These are phyloP conservation scores for Odocoileus hemionus DNA, from an alignment of 2,113 vertebrate genomes.

Conservation along the genomic window DNA sequence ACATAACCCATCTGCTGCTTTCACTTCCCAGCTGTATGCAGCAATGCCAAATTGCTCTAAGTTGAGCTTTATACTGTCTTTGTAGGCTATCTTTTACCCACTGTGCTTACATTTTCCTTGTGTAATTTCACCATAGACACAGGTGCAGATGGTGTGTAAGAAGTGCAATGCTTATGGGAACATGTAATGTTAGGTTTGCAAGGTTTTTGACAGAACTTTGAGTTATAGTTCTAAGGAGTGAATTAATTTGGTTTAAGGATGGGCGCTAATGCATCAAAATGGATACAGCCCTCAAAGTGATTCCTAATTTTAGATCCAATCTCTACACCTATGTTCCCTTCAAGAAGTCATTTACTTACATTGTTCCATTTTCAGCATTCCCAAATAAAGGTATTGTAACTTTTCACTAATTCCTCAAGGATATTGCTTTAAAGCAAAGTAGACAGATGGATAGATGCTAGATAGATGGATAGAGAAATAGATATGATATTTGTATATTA, in stretches of 20 bases:
- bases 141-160: slow-evolving; percentile 65
- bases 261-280: background rate
- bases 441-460: background rate
- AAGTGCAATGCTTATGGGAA: slow-evolving; percentile 45
- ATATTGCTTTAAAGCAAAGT: background rate
- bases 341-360: background rate
- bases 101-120: slow-evolving; percentile 57
- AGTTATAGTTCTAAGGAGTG: background rate
- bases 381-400: background rate
- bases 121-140: slow-evolving; percentile 54
- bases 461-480: background rate
- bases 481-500: background rate
- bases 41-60: slow-evolving; percentile 59
- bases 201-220: slow-evolving; percentile 36
- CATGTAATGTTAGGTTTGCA: background rate
- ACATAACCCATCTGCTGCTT: slow-evolving; percentile 72
- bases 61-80: slow-evolving; percentile 55
- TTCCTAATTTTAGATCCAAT: background rate
- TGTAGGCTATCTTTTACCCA: slow-evolving; percentile 51
- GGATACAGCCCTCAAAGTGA: background rate
- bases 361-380: background rate
- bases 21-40: slow-evolving; percentile 62
- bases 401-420: background rate
- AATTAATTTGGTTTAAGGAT: background rate
- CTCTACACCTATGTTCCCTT: background rate